Conservation (phyloP, 2,888 invertebrate species). For the Melipona bicolor region DNA sequence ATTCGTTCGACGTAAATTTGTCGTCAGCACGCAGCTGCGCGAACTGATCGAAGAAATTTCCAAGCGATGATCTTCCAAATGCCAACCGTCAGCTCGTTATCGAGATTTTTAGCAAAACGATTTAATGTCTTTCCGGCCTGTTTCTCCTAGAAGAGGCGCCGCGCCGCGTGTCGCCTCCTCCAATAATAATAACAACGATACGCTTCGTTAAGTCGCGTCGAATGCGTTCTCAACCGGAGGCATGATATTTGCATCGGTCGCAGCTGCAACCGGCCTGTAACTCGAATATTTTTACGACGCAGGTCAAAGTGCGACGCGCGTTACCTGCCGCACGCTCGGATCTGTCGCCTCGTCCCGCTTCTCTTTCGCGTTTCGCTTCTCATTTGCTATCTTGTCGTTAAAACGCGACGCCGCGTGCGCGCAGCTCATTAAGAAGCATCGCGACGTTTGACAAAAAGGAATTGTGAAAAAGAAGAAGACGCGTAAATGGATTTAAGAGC, state of each 20-base stretch:
- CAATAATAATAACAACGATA: background rate
- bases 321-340: conserved; percentile 19
- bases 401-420: too few relatives aligned
- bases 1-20: background rate
- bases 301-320: conserved; percentile 77
- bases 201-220: conserved; percentile 23
- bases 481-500: too few relatives aligned
- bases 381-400: too few relatives aligned
- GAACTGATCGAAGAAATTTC: background rate
- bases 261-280: conserved; percentile 78
- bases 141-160: background rate
- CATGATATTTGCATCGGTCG: conserved; percentile 68
- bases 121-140: too few relatives aligned
- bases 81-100: background rate
- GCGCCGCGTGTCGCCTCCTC: background rate
- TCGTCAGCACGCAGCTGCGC: conserved; percentile 40
- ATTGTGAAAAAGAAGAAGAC: too few relatives aligned
- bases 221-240: conserved; percentile 18
- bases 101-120: background rate
- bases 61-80: background rate
- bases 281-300: conserved; percentile 78
- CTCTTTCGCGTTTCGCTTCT: too few relatives aligned
- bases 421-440: too few relatives aligned
- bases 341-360: background rate
- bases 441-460: too few relatives aligned